phyloP scores from a whole-genome alignment of 1,140 invertebrate genomes.

The Lordiphosa mommai region DNA sequence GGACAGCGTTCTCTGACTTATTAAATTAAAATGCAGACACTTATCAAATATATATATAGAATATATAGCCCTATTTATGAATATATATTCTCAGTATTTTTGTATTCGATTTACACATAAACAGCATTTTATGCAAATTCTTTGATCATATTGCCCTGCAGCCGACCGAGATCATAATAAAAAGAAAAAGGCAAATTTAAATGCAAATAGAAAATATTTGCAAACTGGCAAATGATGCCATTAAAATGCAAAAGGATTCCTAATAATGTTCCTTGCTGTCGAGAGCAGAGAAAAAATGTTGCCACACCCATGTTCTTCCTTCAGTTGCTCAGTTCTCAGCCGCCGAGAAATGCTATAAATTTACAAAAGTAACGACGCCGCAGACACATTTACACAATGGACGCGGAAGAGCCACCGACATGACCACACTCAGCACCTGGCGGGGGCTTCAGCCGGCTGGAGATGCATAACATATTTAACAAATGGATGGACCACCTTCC shows the following conservation, averaged over 20 bases:
- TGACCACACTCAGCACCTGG: background rate
- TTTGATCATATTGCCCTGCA: constrained; percentile 1
- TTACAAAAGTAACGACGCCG: constrained; percentile 26
- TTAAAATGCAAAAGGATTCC: constrained; percentile 63
- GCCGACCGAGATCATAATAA: constrained; percentile 27
- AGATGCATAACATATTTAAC: constrained; percentile 15
- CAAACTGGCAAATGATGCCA: constrained; percentile 55
- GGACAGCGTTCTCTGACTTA: constrained; percentile 31
- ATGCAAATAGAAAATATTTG: constrained; percentile 52
- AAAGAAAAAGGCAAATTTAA: constrained; percentile 41
- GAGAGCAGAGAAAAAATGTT: background rate
- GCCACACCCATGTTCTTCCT: background rate
- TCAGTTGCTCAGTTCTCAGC: background rate
- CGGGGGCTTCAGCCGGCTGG: no score
- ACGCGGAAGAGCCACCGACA: background rate
- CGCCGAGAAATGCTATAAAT: constrained; percentile 26
- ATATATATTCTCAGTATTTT: background rate
- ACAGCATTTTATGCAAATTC: constrained; percentile 39
- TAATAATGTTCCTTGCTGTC: constrained; percentile 13
- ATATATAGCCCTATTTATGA: no score
- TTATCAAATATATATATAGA: no score
- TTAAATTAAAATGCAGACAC: constrained; percentile 61
- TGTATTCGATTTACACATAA: constrained; percentile 30
- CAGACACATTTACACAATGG: constrained; percentile 29
- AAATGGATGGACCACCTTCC: background rate